A percentile compares a stretch with the other conserved stretches of the same genome.
These are phyloP conservation scores for Drosophila colorata DNA, from an alignment of 2,888 invertebrate species.

Conservation along the genomic window DNA sequence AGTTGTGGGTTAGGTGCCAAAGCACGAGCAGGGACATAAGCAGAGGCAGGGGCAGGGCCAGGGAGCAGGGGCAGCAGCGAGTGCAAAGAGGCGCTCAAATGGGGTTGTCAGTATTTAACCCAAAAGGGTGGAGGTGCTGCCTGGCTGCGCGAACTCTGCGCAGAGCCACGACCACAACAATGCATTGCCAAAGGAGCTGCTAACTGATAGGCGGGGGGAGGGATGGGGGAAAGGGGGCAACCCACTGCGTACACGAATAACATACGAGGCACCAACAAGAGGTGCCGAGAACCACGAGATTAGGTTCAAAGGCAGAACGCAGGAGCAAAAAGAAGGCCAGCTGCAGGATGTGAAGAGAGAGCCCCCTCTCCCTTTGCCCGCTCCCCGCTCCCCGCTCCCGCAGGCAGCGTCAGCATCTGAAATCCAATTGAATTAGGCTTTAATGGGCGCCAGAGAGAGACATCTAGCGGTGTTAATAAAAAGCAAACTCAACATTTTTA, in stretches of 20 bases:
- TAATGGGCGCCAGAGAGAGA: slow-evolving; percentile 78
- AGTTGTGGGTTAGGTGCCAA: slow-evolving; percentile 71
- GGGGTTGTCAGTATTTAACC: slow-evolving; percentile 85
- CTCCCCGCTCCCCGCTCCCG: no score
- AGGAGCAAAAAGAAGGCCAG: slow-evolving; percentile 22
- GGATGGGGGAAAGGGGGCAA: not conserved
- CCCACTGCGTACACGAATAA: slow-evolving; percentile 39
- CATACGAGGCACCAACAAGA: slow-evolving; percentile 78
- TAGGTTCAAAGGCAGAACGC: slow-evolving; percentile 79
- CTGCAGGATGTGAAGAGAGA: slow-evolving; percentile 37
- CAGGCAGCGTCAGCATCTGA: slow-evolving; percentile 39
- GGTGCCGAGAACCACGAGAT: slow-evolving; percentile 80
- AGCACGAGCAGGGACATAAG: no score
- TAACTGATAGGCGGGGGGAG: not conserved
- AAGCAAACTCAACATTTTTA: slow-evolving; percentile 63
- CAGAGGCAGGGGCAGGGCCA: slow-evolving; percentile 39
- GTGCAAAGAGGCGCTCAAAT: slow-evolving; percentile 84
- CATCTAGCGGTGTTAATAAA: slow-evolving; percentile 78
- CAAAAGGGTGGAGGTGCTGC: slow-evolving; percentile 84
- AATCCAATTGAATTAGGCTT: slow-evolving; percentile 77
- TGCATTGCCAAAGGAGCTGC: slow-evolving; percentile 21
- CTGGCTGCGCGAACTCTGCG: slow-evolving; percentile 83
- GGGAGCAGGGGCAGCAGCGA: slow-evolving; percentile 45
- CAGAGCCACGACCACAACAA: slow-evolving; percentile 65
- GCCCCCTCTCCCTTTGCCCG: slow-evolving; percentile 37